phyloP scores from a whole-genome alignment of 2,888 invertebrate species.

The Griposia aprilina region DNA sequence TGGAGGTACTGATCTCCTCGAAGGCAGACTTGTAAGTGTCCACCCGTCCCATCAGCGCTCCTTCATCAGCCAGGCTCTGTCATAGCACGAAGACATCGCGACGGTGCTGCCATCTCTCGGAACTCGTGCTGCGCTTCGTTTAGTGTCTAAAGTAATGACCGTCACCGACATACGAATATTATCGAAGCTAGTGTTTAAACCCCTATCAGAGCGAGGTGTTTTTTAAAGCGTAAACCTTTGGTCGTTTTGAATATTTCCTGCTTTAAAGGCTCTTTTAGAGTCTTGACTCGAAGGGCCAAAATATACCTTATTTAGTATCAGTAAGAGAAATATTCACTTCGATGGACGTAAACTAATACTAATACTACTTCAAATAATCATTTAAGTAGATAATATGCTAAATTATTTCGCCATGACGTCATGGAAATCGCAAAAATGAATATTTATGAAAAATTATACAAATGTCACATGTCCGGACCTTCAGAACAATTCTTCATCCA shows the following conservation, averaged over 20 bases:
- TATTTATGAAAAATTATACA: not conserved
- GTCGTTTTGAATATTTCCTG: not conserved
- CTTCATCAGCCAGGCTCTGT: no score
- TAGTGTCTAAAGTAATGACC: no score
- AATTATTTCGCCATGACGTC: constrained; percentile 22
- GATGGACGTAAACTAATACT: not conserved
- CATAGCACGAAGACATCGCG: no score
- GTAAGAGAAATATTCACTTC: constrained; percentile 1
- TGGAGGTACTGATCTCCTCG: no score
- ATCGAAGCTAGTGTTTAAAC: not conserved
- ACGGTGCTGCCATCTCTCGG: no score
- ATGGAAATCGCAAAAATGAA: not conserved
- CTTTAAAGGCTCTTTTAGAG: not conserved
- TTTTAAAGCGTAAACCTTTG: not conserved
- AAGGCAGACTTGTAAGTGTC: no score
- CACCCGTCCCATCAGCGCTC: no score
- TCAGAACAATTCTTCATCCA: not conserved
- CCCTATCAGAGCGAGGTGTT: not conserved
- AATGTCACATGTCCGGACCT: not conserved
- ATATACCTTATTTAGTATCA: not conserved
- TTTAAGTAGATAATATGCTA: not conserved
- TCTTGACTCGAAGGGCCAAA: not conserved
- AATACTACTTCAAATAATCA: constrained; percentile 2
- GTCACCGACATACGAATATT: no score
- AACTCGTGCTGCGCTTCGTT: no score